Evolutionary conservation across 2,797 vertebrate genomes (phyloP).

Genomic region (Chelmon rostratus): DNA sequence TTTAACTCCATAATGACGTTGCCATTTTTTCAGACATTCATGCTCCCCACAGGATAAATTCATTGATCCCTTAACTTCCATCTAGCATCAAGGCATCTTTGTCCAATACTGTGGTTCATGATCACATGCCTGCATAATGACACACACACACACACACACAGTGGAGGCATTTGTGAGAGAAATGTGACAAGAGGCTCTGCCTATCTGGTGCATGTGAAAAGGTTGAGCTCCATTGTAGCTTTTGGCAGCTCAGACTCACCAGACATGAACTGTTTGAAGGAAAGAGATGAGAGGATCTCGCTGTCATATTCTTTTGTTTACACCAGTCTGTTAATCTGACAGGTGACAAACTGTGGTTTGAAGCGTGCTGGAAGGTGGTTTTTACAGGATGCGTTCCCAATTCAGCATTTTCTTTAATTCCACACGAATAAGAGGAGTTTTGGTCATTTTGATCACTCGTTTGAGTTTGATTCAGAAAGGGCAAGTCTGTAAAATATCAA

Average conservation of each 20-base stretch:
- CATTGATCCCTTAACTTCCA: not conserved
- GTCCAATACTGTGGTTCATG: not conserved
- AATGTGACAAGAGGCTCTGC: slow-evolving; percentile 44
- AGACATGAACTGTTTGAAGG: slow-evolving; percentile 31
- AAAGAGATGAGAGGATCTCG: slow-evolving; percentile 38
- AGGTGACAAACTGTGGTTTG: slow-evolving; percentile 50
- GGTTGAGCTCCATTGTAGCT: slow-evolving; percentile 53
- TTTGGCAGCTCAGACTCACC: slow-evolving; percentile 39
- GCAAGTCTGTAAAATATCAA: not conserved
- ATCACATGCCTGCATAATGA: no score
- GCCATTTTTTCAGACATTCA: not conserved
- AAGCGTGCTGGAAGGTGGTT: slow-evolving; percentile 26
- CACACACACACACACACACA: not conserved
- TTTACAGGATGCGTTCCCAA: slow-evolving; percentile 3
- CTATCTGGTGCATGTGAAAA: slow-evolving; percentile 47
- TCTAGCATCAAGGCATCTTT: not conserved
- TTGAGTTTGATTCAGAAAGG: slow-evolving; percentile 43
- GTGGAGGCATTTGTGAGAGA: slow-evolving; percentile 57
- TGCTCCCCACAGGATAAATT: not conserved
- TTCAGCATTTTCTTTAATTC: slow-evolving; percentile 50
- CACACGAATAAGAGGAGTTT: slow-evolving; percentile 12
- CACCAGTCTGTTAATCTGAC: slow-evolving; percentile 39
- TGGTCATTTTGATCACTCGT: slow-evolving; percentile 26
- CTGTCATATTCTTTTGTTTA: slow-evolving; percentile 55
- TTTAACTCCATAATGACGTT: no score